Percentiles rank a stretch among this genome's conserved stretches.
These are phyloP conservation scores for Lerema accius DNA, from an alignment of 1,140 invertebrate species.

Conservation along the genomic window DNA sequence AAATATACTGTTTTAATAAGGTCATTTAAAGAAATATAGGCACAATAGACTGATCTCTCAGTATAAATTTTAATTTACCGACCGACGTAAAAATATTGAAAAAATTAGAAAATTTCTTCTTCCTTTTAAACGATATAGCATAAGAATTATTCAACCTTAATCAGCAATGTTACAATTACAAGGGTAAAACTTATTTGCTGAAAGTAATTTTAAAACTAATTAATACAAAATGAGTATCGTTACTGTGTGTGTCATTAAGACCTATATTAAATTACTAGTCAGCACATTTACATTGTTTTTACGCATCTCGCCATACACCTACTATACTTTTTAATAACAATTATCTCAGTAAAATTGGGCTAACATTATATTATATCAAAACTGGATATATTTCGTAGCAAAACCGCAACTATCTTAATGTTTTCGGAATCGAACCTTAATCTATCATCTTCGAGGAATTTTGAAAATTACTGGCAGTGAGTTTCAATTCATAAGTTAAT, in stretches of 20 bases:
- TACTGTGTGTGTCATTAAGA: constrained; percentile 10
- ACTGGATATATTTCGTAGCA: constrained; percentile 27
- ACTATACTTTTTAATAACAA: background rate
- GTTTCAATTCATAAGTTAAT: background rate
- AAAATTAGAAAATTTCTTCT: too few species aligned
- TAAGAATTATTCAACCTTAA: background rate
- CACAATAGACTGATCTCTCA: background rate
- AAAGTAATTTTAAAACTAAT: background rate
- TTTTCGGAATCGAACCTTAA: constrained; percentile 12
- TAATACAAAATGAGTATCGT: constrained; percentile 1
- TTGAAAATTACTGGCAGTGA: constrained; percentile 25
- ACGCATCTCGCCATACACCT: background rate
- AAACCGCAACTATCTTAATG: constrained; percentile 13
- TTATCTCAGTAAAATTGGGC: background rate
- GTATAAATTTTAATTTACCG: too few species aligned
- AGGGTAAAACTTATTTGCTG: background rate
- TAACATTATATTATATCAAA: constrained; percentile 21
- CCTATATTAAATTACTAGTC: constrained; percentile 12
- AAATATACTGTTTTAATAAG: too few species aligned
- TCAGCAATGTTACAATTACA: background rate
- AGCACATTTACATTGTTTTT: constrained; percentile 24
- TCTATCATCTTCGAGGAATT: constrained; percentile 13
- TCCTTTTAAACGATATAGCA: background rate
- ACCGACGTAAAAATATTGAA: too few species aligned
- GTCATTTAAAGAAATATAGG: background rate